Percentiles rank a stretch among this genome's conserved stretches.
Conservation (phyloP, 2,797 vertebrate species). For the Furcifer pardalis region DNA sequence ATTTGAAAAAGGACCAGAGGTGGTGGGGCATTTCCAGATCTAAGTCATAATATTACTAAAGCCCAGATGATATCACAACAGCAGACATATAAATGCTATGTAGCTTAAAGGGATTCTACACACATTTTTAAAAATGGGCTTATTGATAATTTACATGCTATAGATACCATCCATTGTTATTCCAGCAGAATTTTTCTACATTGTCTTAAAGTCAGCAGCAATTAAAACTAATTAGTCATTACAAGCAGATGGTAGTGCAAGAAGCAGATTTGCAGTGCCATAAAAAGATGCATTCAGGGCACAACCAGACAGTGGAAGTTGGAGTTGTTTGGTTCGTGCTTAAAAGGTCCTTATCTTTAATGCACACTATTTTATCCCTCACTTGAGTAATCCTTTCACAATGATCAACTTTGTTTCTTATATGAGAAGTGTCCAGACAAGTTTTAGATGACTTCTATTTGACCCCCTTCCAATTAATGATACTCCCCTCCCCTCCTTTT, state of each 20-base stretch:
- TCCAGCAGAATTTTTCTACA: slow-evolving; percentile 53
- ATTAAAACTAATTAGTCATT: background rate
- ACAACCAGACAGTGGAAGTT: too few species aligned
- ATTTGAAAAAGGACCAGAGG: background rate
- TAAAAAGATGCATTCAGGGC: background rate
- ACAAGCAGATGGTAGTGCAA: background rate
- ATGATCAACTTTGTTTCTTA: too few species aligned
- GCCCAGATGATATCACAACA: slow-evolving; percentile 45
- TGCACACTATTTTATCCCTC: too few species aligned
- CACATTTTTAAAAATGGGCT: slow-evolving; percentile 22
- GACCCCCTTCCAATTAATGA: too few species aligned
- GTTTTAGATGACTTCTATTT: too few species aligned
- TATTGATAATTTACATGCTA: slow-evolving; percentile 51
- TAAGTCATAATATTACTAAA: slow-evolving; percentile 43
- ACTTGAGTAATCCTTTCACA: too few species aligned
- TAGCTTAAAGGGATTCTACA: too few species aligned
- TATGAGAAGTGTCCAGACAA: too few species aligned
- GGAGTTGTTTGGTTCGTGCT: too few species aligned
- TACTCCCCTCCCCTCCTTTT: too few species aligned
- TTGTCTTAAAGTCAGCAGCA: background rate
- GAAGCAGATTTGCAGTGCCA: background rate
- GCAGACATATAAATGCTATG: too few species aligned
- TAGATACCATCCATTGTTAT: slow-evolving; percentile 49
- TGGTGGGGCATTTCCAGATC: background rate
- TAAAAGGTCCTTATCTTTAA: too few species aligned